Percentiles rank a stretch among this genome's conserved stretches.
Conservation (phyloP, 2,113 vertebrate genomes). For the Amphilophus citrinellus region DNA sequence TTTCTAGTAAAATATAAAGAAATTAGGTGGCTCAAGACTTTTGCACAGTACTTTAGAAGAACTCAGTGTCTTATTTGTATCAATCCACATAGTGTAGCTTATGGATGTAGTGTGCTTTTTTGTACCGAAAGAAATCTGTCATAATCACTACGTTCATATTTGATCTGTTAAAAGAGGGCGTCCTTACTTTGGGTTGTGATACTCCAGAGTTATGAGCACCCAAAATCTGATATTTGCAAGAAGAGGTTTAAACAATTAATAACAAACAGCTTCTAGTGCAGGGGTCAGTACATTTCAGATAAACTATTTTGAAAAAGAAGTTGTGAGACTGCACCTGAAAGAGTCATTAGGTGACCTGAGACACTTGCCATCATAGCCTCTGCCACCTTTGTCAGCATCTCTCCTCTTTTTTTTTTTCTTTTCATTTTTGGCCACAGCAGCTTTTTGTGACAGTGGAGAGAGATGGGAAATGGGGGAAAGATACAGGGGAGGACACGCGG, state of each 20-base stretch:
- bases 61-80: neutral
- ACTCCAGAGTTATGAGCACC: neutral
- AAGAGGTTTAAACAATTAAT: neutral
- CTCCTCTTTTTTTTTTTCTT: no score
- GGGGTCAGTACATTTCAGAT: no score
- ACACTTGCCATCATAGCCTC: no score
- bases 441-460: no score
- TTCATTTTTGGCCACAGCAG: no score
- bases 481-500: no score
- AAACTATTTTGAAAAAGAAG: no score
- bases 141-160: neutral
- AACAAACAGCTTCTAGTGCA: no score
- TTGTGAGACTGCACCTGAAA: no score
- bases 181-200: neutral
- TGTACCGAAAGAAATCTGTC: neutral
- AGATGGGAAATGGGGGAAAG: no score
- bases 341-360: no score
- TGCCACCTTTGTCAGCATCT: no score
- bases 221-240: neutral
- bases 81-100: neutral
- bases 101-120: neutral
- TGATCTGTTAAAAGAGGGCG: neutral
- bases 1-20: neutral
- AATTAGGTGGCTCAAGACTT: neutral
- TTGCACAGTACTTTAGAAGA: neutral